Conservation (phyloP, 30 jellyfish, hydroid and myxozoan species). For the Chironex yamaguchii region DNA sequence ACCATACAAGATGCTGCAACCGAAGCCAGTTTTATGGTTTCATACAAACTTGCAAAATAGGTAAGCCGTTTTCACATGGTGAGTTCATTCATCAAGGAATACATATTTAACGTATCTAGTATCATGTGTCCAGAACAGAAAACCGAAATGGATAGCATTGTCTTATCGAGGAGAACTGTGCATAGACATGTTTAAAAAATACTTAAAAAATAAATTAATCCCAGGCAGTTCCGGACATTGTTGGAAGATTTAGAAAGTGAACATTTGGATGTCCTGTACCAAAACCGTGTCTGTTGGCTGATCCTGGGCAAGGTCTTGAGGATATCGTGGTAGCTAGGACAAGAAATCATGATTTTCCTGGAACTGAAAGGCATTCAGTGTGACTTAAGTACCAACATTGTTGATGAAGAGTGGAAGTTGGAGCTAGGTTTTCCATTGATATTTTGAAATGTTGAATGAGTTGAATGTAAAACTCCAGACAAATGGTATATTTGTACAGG, state of each 20-base stretch:
- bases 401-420: neutral
- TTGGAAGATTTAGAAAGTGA: neutral
- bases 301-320: neutral
- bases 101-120: neutral
- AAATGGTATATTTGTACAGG: neutral
- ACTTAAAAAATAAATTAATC: no score
- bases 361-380: neutral
- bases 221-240: neutral
- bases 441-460: neutral
- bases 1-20: neutral
- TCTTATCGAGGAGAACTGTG: no score
- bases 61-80: neutral
- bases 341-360: neutral
- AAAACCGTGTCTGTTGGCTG: neutral
- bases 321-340: neutral
- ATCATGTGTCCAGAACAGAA: neutral
- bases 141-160: neutral
- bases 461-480: neutral
- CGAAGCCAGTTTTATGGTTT: neutral
- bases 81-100: neutral
- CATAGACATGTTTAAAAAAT: no score
- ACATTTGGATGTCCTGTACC: neutral
- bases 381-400: neutral
- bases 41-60: neutral
- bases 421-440: neutral